Evolutionary conservation across 1,140 invertebrate genomes (phyloP), one percentile per base, ranked within the genome.

Genomic region (Lasioglossum baleicum): DNA sequence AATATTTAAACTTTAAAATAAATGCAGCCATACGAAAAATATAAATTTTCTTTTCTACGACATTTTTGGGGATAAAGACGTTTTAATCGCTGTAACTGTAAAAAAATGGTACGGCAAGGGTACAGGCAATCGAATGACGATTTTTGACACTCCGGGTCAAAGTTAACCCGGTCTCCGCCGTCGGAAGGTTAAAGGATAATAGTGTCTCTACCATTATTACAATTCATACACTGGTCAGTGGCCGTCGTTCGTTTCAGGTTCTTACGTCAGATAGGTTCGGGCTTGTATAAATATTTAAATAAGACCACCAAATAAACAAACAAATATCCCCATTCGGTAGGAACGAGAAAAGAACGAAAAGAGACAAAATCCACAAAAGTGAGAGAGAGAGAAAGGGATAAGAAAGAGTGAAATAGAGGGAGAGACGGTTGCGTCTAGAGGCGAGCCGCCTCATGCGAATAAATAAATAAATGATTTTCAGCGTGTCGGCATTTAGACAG

Each of bases 381-480:
- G 56, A 58, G 20, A 58, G 56, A n/a, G 4, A 58, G 56, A n/a
- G 56, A 58, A 6, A 58, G 56, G n/a, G 20, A 58, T 20, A 60
- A 31, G n/a, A n/a, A 11, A 10, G 35, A 0, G 42, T 22, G 15
- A 1, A n/a, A 53, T n/a, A 7, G 53, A 17, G 17, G 6, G 56
- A n/a, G 13, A 61, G 53, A 44, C 42, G 63, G 51, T 53, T 20
- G 51, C 51, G 13, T 53, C 51, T 20, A 53, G 15, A 48, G 44
- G 44, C 44, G 10, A 53, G 51, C 51, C 51, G 51, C 51, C 13
- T 20, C 13, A 53, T 53, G 51, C 51, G 51, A 78, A 78, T 78
- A 78, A 78, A 78, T 78, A 78, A 78, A 78, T 78, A 78, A 80
- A 74, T 80, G 70, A 80, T 75, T 81, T 77, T 79, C 80, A 75